Evolutionary conservation across 1,140 invertebrate genomes (phyloP), one percentile per base, ranked within the genome.

Genomic region (Colletes latitarsis): DNA sequence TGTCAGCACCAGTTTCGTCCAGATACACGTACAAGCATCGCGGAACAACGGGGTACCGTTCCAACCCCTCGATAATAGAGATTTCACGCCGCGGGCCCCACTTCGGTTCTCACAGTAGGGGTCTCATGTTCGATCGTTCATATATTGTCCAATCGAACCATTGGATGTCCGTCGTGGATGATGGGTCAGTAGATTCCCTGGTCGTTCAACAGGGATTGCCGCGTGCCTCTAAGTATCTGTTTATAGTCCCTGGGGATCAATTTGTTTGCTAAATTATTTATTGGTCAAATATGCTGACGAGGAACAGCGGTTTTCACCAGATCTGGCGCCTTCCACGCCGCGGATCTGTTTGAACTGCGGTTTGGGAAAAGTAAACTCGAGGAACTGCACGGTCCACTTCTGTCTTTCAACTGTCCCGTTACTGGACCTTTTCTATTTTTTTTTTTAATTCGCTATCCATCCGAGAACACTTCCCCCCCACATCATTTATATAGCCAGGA

Each of bases 221-320:
- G 92, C 91, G 92, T 93, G 92, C 89, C 90, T 86, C 85, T 93
- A 93, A 93, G 92, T 93, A 92, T 93, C 92, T 92, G 92, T 93
- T 93, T 93, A 93, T 93, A 92, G 92, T 93, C 90, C 84, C 79
- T 71, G 84, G 89, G 91, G 91, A 93, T 93, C 92, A 93, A 93
- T 93, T 92, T 92, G 91, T 93, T 93, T 93, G 92, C 90, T 87
- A 92, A 93, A 93, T 93, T 93, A 92, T 93, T 93, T 93, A 92
- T 92, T 92, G 91, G 89, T 92, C 90, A 93, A 92, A 92, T 91
- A 92, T 85, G 86, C 90, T 88, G 86, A 91, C 84, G 79, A 89
- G 88, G 88, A 88, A 89, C 60, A 14, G 88, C 89, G 89, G 88
- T 88, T 88, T 19, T 14, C 21, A 72, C 79, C 6, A 46, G 43